phyloP scores from a whole-genome alignment of 1,140 invertebrate genomes.

The Scaptodrosophila lebanonensis region DNA sequence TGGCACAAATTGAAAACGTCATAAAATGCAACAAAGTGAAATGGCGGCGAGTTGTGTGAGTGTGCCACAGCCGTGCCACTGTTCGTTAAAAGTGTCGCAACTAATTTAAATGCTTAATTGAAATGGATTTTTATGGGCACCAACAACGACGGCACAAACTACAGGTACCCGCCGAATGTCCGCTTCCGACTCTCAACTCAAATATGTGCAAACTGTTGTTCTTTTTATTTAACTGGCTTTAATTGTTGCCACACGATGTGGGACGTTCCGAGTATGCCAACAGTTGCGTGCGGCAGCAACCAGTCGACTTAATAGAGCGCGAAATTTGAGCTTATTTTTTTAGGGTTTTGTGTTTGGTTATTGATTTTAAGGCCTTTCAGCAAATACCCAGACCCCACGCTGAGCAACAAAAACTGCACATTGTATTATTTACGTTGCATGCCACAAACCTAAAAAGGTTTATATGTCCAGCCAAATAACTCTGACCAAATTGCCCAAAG shows the following conservation, averaged over 20 bases:
- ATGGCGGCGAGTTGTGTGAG: background rate
- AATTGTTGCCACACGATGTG: conserved; percentile 59
- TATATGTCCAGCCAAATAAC: conserved; percentile 34
- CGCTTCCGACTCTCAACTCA: conserved; percentile 10
- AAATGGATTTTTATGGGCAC: conserved; percentile 74
- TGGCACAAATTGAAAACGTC: conserved; percentile 72
- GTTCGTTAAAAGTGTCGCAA: conserved; percentile 63
- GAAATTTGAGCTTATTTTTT: conserved; percentile 40
- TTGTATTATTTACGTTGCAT: conserved; percentile 47
- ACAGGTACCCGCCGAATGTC: conserved; percentile 28
- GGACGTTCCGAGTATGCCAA: background rate
- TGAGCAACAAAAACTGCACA: conserved; percentile 8
- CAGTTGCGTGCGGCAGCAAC: background rate
- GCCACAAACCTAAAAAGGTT: conserved; percentile 45
- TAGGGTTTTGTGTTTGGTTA: conserved; percentile 24
- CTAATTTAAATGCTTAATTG: conserved; percentile 77
- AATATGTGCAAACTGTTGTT: conserved; percentile 67
- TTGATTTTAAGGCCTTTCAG: conserved; percentile 50
- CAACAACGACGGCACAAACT: conserved; percentile 46
- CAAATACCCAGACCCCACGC: conserved; percentile 31
- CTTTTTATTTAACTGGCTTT: conserved; percentile 73
- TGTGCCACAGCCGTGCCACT: background rate
- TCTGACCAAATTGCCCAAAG: background rate
- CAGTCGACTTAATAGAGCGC: conserved; percentile 61
- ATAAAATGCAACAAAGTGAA: conserved; percentile 67